A percentile compares a stretch with the other conserved stretches of the same genome.
phyloP scores from a whole-genome alignment of 2,888 invertebrate species.

The Diloba caeruleocephala region DNA sequence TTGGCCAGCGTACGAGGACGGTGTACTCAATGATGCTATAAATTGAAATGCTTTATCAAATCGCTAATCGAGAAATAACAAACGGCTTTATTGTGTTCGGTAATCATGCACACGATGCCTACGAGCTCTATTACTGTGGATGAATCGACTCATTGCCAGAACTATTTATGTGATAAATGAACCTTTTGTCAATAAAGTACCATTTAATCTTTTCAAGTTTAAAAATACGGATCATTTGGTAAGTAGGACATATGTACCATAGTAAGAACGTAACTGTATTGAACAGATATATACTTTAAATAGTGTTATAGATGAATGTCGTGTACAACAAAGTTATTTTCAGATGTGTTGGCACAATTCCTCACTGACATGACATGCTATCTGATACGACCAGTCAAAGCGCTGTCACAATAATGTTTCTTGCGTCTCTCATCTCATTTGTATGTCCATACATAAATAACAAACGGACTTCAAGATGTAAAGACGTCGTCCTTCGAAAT shows the following conservation, averaged over 20 bases:
- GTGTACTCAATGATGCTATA: slow-evolving; percentile 78
- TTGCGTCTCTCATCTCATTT: slow-evolving; percentile 42
- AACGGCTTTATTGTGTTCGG: slow-evolving; percentile 72
- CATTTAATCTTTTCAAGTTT: slow-evolving; percentile 27
- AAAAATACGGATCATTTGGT: slow-evolving; percentile 24
- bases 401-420: slow-evolving; percentile 71
- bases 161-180: slow-evolving; percentile 58
- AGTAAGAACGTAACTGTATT: neutral
- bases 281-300: slow-evolving; percentile 22
- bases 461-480: slow-evolving; percentile 46
- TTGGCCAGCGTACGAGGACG: slow-evolving; percentile 67
- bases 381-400: slow-evolving; percentile 72
- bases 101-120: slow-evolving; percentile 66
- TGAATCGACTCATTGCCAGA: slow-evolving; percentile 65
- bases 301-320: slow-evolving; percentile 35
- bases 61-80: slow-evolving; percentile 78
- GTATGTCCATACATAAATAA: slow-evolving; percentile 48
- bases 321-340: slow-evolving; percentile 51
- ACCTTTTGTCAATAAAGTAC: slow-evolving; percentile 40
- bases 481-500: slow-evolving; percentile 60
- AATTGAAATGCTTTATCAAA: slow-evolving; percentile 83
- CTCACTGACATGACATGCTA: slow-evolving; percentile 64
- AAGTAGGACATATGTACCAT: slow-evolving; percentile 16
- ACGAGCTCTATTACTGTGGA: slow-evolving; percentile 65
- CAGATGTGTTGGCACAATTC: slow-evolving; percentile 74